Base-by-base conservation (phyloP, 37 sponge, comb jelly and placozoan genomes). In the Axinella damicornis region DNA sequence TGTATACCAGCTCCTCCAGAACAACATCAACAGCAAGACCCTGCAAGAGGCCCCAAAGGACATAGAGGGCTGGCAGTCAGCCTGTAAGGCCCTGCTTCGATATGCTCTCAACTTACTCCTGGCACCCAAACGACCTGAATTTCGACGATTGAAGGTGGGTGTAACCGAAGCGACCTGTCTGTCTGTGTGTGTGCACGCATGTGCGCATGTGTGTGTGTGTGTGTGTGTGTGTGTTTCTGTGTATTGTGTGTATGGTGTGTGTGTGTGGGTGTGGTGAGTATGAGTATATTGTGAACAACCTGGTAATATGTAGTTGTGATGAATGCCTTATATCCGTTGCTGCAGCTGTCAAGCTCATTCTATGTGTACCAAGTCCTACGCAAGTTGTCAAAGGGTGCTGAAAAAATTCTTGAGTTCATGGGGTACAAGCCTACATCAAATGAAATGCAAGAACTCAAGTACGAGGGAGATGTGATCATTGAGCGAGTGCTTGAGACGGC, bases 111-210 rank as follows among this genome's bases (percentile, higher is more conserved):
- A 90, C 57, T 61, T 90, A 17, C 46, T 79, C 5, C 40, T 84
- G 25, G 80, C 81, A 20, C 90, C 90, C n/a, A 83, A 90, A 4
- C 36, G 85, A 56, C 68, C 80, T 30, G 90, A 90, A 33, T 79
- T 90, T 24, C 58, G 52, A 68, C 40, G 46, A 31, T 64, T 90
- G 38, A 90, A 84, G 65, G 90, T 90, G 22, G 22, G 83, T n/a
- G n/a, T 46, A 46, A 9, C 46, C 9, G 46, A 12, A 46, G 9
- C 46, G 4, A 46, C 9, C n/a, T n/a, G n/a, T n/a, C n/a, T n/a
- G n/a, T n/a, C n/a, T n/a, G n/a, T 46, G 46, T 46, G 6, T 46
- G 46, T 46, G 46, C 46, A 46, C 9, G 9, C 46, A 46, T 46
- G 46, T 46, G 9, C n/a, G 9, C 46, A 46, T 46, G 6, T 46